phyloP scores from a whole-genome alignment of 2,113 vertebrate species.

The Recurvirostra avosetta region DNA sequence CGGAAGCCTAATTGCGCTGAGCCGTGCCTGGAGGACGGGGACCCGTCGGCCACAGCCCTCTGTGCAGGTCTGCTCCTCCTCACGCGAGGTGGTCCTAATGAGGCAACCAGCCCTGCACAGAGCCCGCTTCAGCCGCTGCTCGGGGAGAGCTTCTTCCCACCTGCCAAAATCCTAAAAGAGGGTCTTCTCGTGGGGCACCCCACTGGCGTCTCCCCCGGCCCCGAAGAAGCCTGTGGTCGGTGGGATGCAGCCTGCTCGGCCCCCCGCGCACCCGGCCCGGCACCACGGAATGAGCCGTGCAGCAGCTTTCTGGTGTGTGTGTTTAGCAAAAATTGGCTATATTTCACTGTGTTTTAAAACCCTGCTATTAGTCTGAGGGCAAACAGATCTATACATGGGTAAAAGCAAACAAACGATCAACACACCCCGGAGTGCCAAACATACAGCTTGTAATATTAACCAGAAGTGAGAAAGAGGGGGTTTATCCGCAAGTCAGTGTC shows the following conservation, averaged over 20 bases:
- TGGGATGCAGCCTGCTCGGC: background rate
- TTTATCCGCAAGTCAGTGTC: background rate
- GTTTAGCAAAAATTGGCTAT: background rate
- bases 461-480: background rate
- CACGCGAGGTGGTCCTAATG: fast-evolving
- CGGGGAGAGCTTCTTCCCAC: fast-evolving
- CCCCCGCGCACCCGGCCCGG: fast-evolving
- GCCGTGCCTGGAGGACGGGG: background rate
- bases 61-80: fast-evolving
- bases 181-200: fast-evolving
- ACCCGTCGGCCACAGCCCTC: fast-evolving
- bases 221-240: fast-evolving
- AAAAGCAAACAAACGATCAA: background rate
- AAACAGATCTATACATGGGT: background rate
- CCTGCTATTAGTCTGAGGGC: background rate
- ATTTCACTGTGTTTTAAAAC: background rate
- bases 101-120: background rate
- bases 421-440: fast-evolving
- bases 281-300: background rate
- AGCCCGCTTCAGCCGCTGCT: no score
- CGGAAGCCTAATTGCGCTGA: background rate
- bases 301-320: no score
- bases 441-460: background rate
- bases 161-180: background rate
- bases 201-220: background rate